Percentiles rank a stretch among this genome's conserved stretches.
Conservation (phyloP, 2,888 invertebrate species). For the Drosophila nigritarsus region DNA sequence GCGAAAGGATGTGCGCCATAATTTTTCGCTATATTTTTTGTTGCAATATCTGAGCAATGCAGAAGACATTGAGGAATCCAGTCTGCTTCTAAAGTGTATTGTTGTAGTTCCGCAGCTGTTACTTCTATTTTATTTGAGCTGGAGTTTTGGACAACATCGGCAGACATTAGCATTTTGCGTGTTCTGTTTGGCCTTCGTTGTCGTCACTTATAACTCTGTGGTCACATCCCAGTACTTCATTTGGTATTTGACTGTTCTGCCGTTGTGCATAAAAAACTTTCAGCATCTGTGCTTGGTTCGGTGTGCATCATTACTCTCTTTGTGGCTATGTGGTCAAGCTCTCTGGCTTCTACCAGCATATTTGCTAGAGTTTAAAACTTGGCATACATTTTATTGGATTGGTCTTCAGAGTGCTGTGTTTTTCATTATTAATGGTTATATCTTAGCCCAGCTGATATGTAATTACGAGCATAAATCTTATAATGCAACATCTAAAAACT, state of each 20-base stretch:
- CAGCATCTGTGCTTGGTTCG: slow-evolving; percentile 86
- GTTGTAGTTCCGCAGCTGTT: slow-evolving; percentile 90
- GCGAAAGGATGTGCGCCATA: slow-evolving; percentile 95
- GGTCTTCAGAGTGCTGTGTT: slow-evolving; percentile 94
- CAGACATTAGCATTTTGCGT: slow-evolving; percentile 93
- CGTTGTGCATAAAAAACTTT: slow-evolving; percentile 91
- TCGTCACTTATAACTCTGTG: slow-evolving; percentile 97
- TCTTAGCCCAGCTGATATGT: slow-evolving; percentile 86
- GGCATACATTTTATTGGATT: slow-evolving; percentile 92
- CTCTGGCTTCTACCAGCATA: slow-evolving; percentile 97
- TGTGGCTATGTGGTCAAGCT: slow-evolving; percentile 91
- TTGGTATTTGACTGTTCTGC: slow-evolving; percentile 97
- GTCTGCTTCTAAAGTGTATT: slow-evolving; percentile 85
- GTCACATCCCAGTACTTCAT: slow-evolving; percentile 98
- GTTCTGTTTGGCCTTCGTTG: slow-evolving; percentile 92
- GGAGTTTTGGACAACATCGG: slow-evolving; percentile 89
- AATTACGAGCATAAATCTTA: slow-evolving; percentile 80
- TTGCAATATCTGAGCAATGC: slow-evolving; percentile 91
- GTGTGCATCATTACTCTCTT: slow-evolving; percentile 85
- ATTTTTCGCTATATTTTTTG: slow-evolving; percentile 98
- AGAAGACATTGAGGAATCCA: slow-evolving; percentile 85
- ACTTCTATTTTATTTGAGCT: slow-evolving; percentile 88
- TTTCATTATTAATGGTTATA: slow-evolving; percentile 91
- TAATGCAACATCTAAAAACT: slow-evolving; percentile 71
- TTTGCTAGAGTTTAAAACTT: slow-evolving; percentile 94